phyloP scores from a whole-genome alignment of 2,888 invertebrate species.

The Rotaria macrura region DNA sequence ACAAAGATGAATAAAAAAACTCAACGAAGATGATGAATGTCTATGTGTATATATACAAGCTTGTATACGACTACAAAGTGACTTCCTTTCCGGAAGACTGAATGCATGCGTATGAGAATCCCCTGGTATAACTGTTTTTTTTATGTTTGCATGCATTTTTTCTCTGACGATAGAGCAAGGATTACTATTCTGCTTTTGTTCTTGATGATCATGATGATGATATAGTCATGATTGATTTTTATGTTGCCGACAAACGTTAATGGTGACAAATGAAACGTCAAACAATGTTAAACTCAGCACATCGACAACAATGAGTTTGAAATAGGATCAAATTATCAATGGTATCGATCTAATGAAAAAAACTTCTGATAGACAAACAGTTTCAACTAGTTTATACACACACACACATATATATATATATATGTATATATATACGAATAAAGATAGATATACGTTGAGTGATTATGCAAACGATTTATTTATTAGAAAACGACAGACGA shows the following conservation, averaged over 20 bases:
- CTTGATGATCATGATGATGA: not conserved
- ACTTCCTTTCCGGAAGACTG: conserved; percentile 4
- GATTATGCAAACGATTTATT: not conserved
- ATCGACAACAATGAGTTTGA: not conserved
- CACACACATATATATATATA: too few species aligned
- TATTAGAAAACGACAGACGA: not conserved
- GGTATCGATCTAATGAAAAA: not conserved
- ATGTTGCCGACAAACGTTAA: not conserved
- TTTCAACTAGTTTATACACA: not conserved
- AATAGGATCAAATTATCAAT: not conserved
- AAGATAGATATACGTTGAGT: not conserved
- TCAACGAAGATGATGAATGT: too few species aligned
- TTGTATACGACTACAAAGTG: not conserved
- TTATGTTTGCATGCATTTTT: not conserved
- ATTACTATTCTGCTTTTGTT: not conserved
- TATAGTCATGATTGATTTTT: not conserved
- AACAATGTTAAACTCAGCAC: not conserved
- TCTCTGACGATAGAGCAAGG: not conserved
- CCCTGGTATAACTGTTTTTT: not conserved
- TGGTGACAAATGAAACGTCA: conserved; percentile 1
- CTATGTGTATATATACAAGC: not conserved
- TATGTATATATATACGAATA: not conserved
- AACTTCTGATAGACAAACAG: not conserved
- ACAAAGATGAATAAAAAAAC: not conserved
- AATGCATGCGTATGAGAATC: not conserved